phyloP scores from a whole-genome alignment of 1,140 invertebrate species.

The Temnothorax longispinosus region DNA sequence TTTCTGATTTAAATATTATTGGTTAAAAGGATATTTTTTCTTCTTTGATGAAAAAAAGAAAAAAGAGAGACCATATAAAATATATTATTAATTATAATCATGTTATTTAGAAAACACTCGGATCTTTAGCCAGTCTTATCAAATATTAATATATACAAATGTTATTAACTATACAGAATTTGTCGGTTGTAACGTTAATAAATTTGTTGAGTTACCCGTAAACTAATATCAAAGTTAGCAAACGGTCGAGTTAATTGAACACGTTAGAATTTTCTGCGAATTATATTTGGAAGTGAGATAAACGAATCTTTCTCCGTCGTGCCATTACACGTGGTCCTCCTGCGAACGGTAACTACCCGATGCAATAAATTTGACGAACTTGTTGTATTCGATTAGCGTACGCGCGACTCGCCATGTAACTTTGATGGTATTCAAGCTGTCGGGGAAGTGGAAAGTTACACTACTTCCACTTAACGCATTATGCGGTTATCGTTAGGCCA shows the following conservation, averaged over 20 bases:
- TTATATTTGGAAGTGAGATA: constrained; percentile 19
- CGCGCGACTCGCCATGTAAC: constrained; percentile 63
- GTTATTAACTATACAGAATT: not conserved
- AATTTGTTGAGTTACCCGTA: constrained; percentile 1
- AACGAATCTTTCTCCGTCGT: constrained; percentile 31
- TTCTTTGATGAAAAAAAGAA: not conserved
- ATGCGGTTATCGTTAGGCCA: constrained; percentile 58
- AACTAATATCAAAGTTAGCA: not conserved
- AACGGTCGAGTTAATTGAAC: constrained; percentile 9
- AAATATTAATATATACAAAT: not conserved
- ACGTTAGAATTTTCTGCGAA: constrained; percentile 24
- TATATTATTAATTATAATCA: not conserved
- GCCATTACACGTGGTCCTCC: constrained; percentile 10
- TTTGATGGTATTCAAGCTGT: constrained; percentile 69
- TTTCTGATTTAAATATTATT: not conserved
- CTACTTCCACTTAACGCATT: constrained; percentile 68
- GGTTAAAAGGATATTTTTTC: not conserved
- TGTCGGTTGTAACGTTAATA: not conserved
- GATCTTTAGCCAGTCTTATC: not conserved
- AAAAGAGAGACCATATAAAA: not conserved
- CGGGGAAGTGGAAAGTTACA: constrained; percentile 71
- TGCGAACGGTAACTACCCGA: constrained; percentile 53
- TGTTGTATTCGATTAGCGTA: constrained; percentile 69
- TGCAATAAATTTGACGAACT: constrained; percentile 72
- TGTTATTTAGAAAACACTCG: not conserved